Conservation (phyloP, 2,888 invertebrate genomes). For the Platycheirus rosarum region DNA sequence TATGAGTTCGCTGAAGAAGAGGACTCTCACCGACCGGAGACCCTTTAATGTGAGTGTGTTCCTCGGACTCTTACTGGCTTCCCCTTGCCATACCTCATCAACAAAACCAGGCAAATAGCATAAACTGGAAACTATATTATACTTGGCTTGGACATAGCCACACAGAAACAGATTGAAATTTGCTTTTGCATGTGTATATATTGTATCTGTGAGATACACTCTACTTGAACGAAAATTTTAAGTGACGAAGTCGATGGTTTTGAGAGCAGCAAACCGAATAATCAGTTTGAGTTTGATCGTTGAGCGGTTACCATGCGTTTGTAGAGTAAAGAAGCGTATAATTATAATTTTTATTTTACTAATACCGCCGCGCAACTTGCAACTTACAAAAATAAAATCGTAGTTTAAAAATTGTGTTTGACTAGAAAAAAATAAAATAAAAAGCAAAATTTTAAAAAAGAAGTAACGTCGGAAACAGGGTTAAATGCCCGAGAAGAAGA, state of each 20-base stretch:
- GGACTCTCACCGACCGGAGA: conserved; percentile 1
- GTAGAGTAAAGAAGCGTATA: conserved; percentile 69
- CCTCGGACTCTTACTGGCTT: conserved; percentile 9
- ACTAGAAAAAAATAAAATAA: conserved; percentile 57
- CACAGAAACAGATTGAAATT: conserved; percentile 8
- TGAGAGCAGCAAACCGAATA: conserved; percentile 79
- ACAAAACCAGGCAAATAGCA: neutral
- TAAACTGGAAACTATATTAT: conserved; percentile 23
- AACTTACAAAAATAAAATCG: conserved; percentile 37
- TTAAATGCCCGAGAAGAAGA: conserved; percentile 61
- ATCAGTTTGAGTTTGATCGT: conserved; percentile 83
- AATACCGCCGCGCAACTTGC: conserved; percentile 65
- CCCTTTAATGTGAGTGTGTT: conserved; percentile 13
- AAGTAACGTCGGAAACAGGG: conserved; percentile 75
- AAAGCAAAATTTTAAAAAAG: conserved; percentile 71
- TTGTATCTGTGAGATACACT: conserved; percentile 46
- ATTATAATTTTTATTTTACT: conserved; percentile 32
- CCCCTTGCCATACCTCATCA: conserved; percentile 14
- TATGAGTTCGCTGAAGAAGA: conserved; percentile 49
- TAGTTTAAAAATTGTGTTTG: conserved; percentile 45
- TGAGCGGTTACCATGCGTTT: conserved; percentile 82
- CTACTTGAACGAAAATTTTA: conserved; percentile 18
- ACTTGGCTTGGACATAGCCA: no score
- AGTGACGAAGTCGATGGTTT: conserved; percentile 80
- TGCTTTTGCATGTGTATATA: conserved; percentile 26